Conservation (phyloP, 2,113 vertebrate genomes). For the Nothoprocta pentlandii region DNA sequence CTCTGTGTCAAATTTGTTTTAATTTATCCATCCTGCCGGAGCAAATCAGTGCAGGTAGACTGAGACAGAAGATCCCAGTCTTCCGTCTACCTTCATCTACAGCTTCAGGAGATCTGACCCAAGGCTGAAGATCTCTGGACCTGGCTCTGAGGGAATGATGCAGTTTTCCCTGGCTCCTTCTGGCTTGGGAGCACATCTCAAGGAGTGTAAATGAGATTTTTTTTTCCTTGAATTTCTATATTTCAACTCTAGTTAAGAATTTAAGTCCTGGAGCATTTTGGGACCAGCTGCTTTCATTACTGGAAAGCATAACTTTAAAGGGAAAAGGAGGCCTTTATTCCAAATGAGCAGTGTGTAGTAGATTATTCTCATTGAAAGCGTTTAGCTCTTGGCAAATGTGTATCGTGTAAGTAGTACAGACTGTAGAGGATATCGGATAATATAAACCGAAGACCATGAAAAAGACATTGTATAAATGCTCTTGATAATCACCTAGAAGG, state of each 20-base stretch:
- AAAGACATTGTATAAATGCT: neutral
- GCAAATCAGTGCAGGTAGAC: neutral
- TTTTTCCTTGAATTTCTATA: neutral
- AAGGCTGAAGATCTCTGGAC: neutral
- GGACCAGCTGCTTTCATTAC: neutral
- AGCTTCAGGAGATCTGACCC: neutral
- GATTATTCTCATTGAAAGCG: neutral
- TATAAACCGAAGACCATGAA: neutral
- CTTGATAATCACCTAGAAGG: neutral
- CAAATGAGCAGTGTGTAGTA: neutral
- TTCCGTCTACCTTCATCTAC: neutral
- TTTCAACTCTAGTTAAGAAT: neutral
- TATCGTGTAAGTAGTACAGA: neutral
- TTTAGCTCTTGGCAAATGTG: slow-evolving; percentile 34
- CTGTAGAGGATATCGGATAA: neutral
- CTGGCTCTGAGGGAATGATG: neutral
- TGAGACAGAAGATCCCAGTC: neutral
- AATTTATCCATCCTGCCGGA: neutral
- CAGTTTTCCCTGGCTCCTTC: neutral
- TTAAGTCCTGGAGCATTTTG: neutral
- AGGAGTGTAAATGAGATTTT: neutral
- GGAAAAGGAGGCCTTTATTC: neutral
- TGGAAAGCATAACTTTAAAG: neutral
- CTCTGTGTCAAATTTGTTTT: neutral
- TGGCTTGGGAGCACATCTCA: neutral